A percentile compares a stretch with the other conserved stretches of the same genome.
Evolutionary conservation across 1,140 invertebrate genomes (phyloP).

Genomic region (Saccostrea echinata): DNA sequence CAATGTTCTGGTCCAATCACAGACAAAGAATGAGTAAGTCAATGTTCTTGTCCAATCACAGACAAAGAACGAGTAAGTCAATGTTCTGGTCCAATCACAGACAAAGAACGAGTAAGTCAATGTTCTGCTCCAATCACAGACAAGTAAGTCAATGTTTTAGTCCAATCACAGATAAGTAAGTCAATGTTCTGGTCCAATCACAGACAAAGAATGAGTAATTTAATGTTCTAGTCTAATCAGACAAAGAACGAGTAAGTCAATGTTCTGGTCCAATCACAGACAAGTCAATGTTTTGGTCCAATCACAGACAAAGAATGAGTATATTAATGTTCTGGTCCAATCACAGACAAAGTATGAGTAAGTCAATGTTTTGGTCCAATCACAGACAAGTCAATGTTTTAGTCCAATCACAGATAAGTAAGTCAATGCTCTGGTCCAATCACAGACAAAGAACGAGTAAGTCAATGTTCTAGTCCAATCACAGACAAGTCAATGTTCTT

Average conservation of each 20-base stretch:
- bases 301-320: conserved; percentile 62
- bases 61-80: conserved; percentile 60
- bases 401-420: conserved; percentile 63
- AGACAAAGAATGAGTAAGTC: neutral
- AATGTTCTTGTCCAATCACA: conserved; percentile 26
- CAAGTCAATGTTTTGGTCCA: no score
- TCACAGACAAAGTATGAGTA: conserved; percentile 58
- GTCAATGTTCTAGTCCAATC: neutral
- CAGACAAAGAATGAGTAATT: no score
- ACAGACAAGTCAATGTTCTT: no score
- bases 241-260: no score
- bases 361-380: no score
- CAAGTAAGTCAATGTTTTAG: conserved; percentile 50
- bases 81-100: neutral
- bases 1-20: neutral
- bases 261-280: no score
- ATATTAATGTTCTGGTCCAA: conserved; percentile 29
- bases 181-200: neutral
- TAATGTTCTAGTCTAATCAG: no score
- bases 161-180: conserved; percentile 54
- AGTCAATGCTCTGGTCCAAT: conserved; percentile 9
- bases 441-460: conserved; percentile 63
- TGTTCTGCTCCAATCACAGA: conserved; percentile 36
- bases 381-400: no score
- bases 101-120: neutral